Percentiles rank a stretch among this genome's conserved stretches.
Conservation (phyloP, 2,113 vertebrate species). For the Alligator sinensis region DNA sequence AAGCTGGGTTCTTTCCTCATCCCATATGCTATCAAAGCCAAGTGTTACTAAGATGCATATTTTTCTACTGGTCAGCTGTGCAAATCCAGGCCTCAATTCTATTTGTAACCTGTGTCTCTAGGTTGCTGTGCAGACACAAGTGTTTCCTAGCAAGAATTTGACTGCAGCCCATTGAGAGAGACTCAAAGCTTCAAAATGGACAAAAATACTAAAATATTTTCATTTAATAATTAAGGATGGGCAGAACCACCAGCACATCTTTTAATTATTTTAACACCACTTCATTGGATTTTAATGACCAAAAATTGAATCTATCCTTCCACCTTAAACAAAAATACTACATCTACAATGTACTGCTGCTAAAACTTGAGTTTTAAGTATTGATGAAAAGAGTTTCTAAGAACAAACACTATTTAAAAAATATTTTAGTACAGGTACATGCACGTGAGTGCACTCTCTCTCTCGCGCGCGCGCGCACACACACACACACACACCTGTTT, state of each 20-base stretch:
- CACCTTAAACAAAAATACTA: neutral
- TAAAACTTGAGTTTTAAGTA: neutral
- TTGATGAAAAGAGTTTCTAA: slow-evolving; percentile 14
- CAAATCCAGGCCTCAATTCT: neutral
- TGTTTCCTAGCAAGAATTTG: neutral
- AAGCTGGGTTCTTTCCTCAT: neutral
- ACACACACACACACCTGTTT: neutral
- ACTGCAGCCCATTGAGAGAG: neutral
- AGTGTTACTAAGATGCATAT: no score
- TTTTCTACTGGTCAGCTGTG: neutral
- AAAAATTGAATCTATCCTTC: neutral
- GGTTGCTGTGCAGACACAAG: neutral
- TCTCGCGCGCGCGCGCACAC: no score
- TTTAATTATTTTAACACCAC: neutral
- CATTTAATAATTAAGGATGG: neutral
- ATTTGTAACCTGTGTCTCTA: neutral
- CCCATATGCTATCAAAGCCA: neutral
- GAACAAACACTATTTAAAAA: slow-evolving; percentile 23
- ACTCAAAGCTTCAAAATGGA: no score
- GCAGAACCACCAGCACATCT: neutral
- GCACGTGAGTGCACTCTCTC: no score
- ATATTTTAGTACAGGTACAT: neutral
- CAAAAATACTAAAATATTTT: neutral
- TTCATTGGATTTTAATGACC: neutral
- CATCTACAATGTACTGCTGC: neutral